A percentile compares a stretch with the other conserved stretches of the same genome.
Conservation (phyloP, 2,113 vertebrate genomes). For the Conger conger region DNA sequence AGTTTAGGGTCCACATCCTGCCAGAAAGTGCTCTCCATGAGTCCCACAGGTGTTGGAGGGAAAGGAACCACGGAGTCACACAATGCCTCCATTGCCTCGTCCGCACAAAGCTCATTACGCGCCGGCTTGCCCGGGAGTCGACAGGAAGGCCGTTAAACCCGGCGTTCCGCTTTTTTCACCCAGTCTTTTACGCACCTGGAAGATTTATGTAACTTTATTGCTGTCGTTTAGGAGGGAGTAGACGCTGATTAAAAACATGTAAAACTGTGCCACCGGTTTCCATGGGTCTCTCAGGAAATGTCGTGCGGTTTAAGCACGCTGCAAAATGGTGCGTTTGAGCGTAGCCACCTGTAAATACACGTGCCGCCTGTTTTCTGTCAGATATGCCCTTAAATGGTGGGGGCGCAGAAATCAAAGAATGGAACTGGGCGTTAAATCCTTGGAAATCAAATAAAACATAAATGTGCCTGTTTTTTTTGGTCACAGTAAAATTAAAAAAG, state of each 20-base stretch:
- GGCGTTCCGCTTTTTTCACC: slow-evolving; percentile 59
- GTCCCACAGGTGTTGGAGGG: slow-evolving; percentile 56
- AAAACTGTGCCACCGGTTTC: slow-evolving; percentile 32
- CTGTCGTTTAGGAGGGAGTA: slow-evolving; percentile 53
- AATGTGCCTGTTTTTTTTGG: not conserved
- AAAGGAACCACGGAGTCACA: slow-evolving; percentile 42
- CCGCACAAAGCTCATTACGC: slow-evolving; percentile 59
- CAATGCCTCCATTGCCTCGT: slow-evolving; percentile 57
- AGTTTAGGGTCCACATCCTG: too few species aligned
- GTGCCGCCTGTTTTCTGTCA: not conserved
- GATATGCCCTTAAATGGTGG: not conserved
- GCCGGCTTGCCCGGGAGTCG: slow-evolving; percentile 56
- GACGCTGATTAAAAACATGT: slow-evolving; percentile 61
- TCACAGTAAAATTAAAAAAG: not conserved
- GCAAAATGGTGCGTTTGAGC: not conserved
- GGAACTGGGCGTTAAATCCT: not conserved
- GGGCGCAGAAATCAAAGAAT: not conserved
- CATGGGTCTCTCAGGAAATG: slow-evolving; percentile 21
- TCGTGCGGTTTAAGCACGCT: not conserved
- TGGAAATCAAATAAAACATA: slow-evolving; percentile 15
- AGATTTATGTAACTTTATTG: slow-evolving; percentile 67
- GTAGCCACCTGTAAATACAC: not conserved
- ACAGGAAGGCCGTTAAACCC: slow-evolving; percentile 74
- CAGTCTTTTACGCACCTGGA: slow-evolving; percentile 59
- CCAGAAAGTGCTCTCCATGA: slow-evolving; percentile 48